These are phyloP conservation scores for Minunthozetes semirufus DNA, from an alignment of 2,888 invertebrate species.

Conservation along the genomic window DNA sequence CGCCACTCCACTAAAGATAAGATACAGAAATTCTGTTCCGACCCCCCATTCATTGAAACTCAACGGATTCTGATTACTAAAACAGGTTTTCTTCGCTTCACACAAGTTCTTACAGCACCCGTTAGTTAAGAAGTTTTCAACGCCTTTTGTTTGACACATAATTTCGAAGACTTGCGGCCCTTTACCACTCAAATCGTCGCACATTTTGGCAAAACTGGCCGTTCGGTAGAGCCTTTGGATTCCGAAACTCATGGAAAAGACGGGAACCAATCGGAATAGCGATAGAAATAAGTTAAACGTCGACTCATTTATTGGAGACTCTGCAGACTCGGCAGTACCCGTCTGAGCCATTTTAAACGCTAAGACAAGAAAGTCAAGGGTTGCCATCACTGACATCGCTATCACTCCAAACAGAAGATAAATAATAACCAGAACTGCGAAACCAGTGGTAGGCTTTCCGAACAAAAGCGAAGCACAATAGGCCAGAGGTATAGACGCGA, in stretches of 20 bases:
- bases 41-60: slow-evolving; percentile 8
- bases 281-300: too few species aligned
- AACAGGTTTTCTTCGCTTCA: too few species aligned
- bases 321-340: too few species aligned
- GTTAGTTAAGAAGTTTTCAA: too few species aligned
- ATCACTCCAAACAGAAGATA: slow-evolving; percentile 36
- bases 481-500: slow-evolving; percentile 42
- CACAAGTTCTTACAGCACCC: too few species aligned
- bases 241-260: slow-evolving; percentile 34
- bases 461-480: slow-evolving; percentile 40
- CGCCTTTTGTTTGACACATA: too few species aligned
- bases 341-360: too few species aligned
- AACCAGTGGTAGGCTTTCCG: slow-evolving; percentile 40
- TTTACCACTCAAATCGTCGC: too few species aligned
- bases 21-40: slow-evolving; percentile 22
- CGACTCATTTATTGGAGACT: too few species aligned
- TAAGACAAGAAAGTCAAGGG: slow-evolving; percentile 16
- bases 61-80: neutral
- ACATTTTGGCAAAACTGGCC: too few species aligned
- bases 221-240: slow-evolving; percentile 29
- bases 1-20: neutral
- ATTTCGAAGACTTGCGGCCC: too few species aligned
- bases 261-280: neutral
- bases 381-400: neutral
- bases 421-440: slow-evolving; percentile 36